A percentile compares a stretch with the other conserved stretches of the same genome.
Conservation (phyloP, 2,888 invertebrate species). For the Agriopis marginaria region DNA sequence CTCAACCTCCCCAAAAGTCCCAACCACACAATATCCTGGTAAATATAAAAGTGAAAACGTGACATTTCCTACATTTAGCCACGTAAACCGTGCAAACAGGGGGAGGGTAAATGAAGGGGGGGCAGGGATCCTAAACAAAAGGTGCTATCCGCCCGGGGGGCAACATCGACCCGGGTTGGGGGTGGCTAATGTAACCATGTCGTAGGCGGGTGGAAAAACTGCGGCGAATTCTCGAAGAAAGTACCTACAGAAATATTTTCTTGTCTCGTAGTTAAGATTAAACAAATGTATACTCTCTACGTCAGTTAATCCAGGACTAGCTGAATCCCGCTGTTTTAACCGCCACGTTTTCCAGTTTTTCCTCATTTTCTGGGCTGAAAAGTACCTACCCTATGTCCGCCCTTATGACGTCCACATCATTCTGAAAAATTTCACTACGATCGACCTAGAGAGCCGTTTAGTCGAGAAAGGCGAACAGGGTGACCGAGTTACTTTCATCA, state of each 20-base stretch:
- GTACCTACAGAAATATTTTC: background rate
- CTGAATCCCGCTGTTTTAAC: too few species aligned
- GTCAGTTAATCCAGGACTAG: too few species aligned
- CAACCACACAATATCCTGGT: conserved; percentile 40
- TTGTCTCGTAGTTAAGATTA: too few species aligned
- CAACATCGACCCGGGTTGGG: conserved; percentile 71
- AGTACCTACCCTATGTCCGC: too few species aligned
- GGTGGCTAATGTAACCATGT: conserved; percentile 62
- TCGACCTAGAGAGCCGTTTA: too few species aligned
- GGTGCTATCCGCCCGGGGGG: conserved; percentile 75
- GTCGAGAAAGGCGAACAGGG: too few species aligned
- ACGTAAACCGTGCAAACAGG: conserved; percentile 84
- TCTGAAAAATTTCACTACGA: too few species aligned
- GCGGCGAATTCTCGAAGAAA: conserved; percentile 11
- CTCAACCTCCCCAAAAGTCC: conserved; percentile 25
- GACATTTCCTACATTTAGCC: conserved; percentile 84
- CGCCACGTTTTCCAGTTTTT: too few species aligned
- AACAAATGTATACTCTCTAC: too few species aligned
- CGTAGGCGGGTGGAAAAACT: background rate
- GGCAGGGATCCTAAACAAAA: conserved; percentile 83
- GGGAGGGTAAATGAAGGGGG: conserved; percentile 78
- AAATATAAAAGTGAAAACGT: conserved; percentile 80
- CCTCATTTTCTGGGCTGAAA: too few species aligned
- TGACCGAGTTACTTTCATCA: too few species aligned
- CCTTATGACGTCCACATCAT: too few species aligned